A percentile compares a stretch with the other conserved stretches of the same genome.
Conservation (phyloP, 2,888 invertebrate genomes). For the Bursaphelenchus okinawaensis region DNA sequence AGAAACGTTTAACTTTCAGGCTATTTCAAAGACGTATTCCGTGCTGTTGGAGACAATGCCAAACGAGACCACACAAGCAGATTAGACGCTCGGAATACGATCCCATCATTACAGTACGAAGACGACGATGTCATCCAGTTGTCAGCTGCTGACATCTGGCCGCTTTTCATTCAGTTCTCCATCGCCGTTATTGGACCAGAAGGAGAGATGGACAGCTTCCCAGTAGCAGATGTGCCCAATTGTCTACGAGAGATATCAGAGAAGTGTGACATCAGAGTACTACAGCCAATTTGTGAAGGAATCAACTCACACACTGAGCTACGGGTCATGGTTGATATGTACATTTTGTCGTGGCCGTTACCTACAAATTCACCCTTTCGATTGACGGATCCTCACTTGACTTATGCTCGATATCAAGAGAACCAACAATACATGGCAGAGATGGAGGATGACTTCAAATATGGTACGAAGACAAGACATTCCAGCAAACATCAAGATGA, state of each 20-base stretch:
- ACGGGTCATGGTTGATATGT: conserved; percentile 30
- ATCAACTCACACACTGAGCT: conserved; percentile 21
- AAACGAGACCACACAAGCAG: neutral
- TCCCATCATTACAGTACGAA: conserved; percentile 12
- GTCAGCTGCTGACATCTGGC: conserved; percentile 21
- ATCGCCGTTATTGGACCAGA: conserved; percentile 15
- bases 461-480: neutral
- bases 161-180: conserved; percentile 32
- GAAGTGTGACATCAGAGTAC: conserved; percentile 4
- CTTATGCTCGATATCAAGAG: conserved; percentile 11
- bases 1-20: neutral
- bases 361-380: conserved; percentile 12
- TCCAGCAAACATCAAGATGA: neutral
- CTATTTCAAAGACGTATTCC: conserved; percentile 9
- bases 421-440: neutral
- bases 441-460: neutral
- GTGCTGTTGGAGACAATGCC: conserved; percentile 7
- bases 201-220: conserved; percentile 23
- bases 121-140: conserved; percentile 12
- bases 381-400: conserved; percentile 9
- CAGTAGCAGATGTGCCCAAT: conserved; percentile 28
- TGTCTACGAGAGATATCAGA: conserved; percentile 27
- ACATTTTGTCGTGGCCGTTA: conserved; percentile 37
- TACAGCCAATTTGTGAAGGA: conserved; percentile 11
- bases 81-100: too few relatives aligned